Conservation (phyloP, 2,113 vertebrate genomes). For the Festucalex cinctus region DNA sequence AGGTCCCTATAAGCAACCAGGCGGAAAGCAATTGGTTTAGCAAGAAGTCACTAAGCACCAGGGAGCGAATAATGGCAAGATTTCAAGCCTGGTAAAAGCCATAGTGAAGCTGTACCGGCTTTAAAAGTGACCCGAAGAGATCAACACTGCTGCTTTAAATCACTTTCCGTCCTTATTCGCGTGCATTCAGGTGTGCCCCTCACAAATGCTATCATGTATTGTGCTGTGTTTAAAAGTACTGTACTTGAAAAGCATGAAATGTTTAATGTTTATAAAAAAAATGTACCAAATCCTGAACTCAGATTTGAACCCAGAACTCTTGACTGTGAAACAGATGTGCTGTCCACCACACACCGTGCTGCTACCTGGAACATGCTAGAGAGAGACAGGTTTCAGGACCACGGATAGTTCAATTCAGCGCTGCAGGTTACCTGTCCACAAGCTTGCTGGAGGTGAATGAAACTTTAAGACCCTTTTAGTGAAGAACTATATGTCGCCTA, state of each 20-base stretch:
- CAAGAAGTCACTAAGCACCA: constrained; percentile 68
- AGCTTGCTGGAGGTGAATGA: background rate
- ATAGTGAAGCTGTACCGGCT: constrained; percentile 36
- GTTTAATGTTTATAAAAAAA: no score
- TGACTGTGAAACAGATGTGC: background rate
- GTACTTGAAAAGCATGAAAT: no score
- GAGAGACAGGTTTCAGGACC: constrained; percentile 62
- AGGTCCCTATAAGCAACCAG: constrained; percentile 34
- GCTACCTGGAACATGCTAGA: background rate
- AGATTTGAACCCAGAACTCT: background rate
- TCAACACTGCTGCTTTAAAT: constrained; percentile 9
- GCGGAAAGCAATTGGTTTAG: constrained; percentile 60
- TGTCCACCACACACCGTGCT: background rate
- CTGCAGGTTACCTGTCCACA: constrained; percentile 41
- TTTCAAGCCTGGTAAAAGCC: constrained; percentile 42
- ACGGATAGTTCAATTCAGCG: constrained; percentile 60
- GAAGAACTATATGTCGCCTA: no score
- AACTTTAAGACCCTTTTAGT: background rate
- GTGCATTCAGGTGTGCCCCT: background rate
- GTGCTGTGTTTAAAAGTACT: no score
- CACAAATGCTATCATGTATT: no score
- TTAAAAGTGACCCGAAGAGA: constrained; percentile 42
- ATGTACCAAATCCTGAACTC: no score
- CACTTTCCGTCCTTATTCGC: background rate
- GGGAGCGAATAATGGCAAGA: constrained; percentile 55